Evolutionary conservation across 2,888 invertebrate genomes (phyloP), one percentile per base, ranked within the genome.

Genomic region (Falcaria lacertinaria): DNA sequence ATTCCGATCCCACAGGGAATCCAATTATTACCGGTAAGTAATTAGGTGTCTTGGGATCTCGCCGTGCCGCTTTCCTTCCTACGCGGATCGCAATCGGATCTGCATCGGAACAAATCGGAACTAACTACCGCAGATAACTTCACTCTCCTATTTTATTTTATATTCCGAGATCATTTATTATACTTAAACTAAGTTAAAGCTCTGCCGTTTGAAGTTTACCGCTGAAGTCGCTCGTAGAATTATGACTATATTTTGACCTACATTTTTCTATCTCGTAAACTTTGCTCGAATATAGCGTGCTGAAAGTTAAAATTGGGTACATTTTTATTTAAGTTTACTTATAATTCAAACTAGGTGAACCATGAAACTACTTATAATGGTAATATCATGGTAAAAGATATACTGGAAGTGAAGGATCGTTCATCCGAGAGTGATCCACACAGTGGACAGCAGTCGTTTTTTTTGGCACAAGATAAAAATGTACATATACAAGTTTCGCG

Each of bases 1-100:
- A 53, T 52, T 48, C 43, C 52, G 52, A 51, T 54, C 47, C 47
- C 50, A 50, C 54, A 65, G 66, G 64, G 56, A 57, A 64, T 64
- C 59, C 66, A 68, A 68, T 67, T 62, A 68, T 61, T 54, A 61
- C 57, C 65, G 54, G 32, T 43, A 57, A 67, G 66, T 69, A 65
- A 70, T 67, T 67, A 66, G 60, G 60, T 60, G 50, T 52, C 54
- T 54, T 43, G 67, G 60, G 62, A 60, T 45, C 41, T 48, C 35
- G 33, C 37, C 37, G 22, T 37, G 40, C 46, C 57, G 42, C 45
- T 44, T 52, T 58, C 54, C 54, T 52, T 50, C 50, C 45, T 46
- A 54, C 47, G 57, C 56, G 61, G 58, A 66, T 61, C 55, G 54
- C 22, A 36, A 57, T 57, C 54, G 39, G 48, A 63, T 64, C 49